Evolutionary conservation across 2,888 invertebrate genomes (phyloP).

Genomic region (Caenorhabditis zanzibari): DNA sequence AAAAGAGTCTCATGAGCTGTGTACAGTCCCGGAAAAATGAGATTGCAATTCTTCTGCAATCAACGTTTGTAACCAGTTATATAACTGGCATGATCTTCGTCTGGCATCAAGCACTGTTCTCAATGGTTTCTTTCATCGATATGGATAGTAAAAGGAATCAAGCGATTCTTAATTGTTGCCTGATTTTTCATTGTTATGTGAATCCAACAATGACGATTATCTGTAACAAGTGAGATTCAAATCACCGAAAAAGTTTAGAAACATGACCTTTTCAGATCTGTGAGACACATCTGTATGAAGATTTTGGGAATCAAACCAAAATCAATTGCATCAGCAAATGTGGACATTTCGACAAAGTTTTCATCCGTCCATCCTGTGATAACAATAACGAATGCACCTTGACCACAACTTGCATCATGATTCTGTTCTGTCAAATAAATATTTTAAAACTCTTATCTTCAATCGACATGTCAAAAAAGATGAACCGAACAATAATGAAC

Average conservation of each 20-base stretch:
- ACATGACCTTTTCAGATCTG: slow-evolving; percentile 3
- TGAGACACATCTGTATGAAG: background rate
- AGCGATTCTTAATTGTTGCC: slow-evolving; percentile 19
- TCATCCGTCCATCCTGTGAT: slow-evolving; percentile 8
- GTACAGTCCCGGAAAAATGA: slow-evolving; percentile 19
- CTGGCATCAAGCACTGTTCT: slow-evolving; percentile 25
- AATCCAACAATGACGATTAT: slow-evolving; percentile 29
- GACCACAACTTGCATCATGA: slow-evolving; percentile 1
- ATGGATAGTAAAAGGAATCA: slow-evolving; percentile 14
- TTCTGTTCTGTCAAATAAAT: slow-evolving; percentile 39
- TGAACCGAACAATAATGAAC: slow-evolving; percentile 19
- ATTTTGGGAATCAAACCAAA: slow-evolving; percentile 6
- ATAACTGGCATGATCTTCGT: slow-evolving; percentile 33
- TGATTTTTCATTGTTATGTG: slow-evolving; percentile 23
- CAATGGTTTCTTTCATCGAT: slow-evolving; percentile 20
- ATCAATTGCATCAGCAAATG: background rate
- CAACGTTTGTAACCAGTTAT: slow-evolving; percentile 32
- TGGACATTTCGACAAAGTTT: background rate
- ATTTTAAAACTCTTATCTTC: background rate
- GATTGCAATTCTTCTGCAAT: slow-evolving; percentile 26
- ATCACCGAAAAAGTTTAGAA: background rate
- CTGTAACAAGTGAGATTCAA: slow-evolving; percentile 20
- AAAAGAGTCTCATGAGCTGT: slow-evolving; percentile 13
- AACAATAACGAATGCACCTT: slow-evolving; percentile 7
- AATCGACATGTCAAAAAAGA: slow-evolving; percentile 4